Percentiles rank a stretch among this genome's conserved stretches.
Conservation (phyloP, 64 coral and sea anemone species). For the Stylophora pistillata region DNA sequence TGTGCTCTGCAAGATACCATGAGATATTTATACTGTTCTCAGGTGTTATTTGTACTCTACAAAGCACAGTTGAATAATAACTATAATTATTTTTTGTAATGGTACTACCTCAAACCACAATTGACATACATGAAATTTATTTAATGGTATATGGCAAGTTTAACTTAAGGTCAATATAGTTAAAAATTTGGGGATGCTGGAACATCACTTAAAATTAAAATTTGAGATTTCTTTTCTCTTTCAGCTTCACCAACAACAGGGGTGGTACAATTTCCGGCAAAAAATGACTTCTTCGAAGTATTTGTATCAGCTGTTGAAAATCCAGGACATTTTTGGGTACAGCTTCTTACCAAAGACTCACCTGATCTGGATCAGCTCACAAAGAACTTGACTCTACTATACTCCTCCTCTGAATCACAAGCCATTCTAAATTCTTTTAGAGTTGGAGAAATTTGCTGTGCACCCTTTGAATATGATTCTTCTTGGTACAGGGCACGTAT, state of each 20-base stretch:
- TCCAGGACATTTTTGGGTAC: slow-evolving; percentile 66
- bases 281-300: slow-evolving; percentile 47
- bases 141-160: too few species aligned
- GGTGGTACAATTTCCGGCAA: slow-evolving; percentile 26
- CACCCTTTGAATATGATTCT: slow-evolving; percentile 52
- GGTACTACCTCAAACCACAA: too few species aligned
- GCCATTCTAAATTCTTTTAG: slow-evolving; percentile 40
- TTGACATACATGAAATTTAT: too few species aligned
- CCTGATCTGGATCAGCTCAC: slow-evolving; percentile 48
- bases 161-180: too few species aligned
- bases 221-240: not conserved
- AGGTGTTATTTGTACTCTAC: too few species aligned
- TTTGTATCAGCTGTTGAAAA: slow-evolving; percentile 66
- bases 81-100: too few species aligned
- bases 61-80: too few species aligned
- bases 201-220: too few species aligned
- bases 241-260: slow-evolving; percentile 18
- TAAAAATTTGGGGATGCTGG: too few species aligned
- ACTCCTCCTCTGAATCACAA: slow-evolving; percentile 7
- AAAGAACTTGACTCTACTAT: slow-evolving; percentile 18
- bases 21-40: too few species aligned
- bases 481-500: slow-evolving; percentile 70
- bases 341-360: slow-evolving; percentile 45
- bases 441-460: slow-evolving; percentile 54
- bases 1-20: too few species aligned